These are phyloP conservation scores for Albula goreensis DNA, from an alignment of 2,113 vertebrate genomes.

Conservation along the genomic window DNA sequence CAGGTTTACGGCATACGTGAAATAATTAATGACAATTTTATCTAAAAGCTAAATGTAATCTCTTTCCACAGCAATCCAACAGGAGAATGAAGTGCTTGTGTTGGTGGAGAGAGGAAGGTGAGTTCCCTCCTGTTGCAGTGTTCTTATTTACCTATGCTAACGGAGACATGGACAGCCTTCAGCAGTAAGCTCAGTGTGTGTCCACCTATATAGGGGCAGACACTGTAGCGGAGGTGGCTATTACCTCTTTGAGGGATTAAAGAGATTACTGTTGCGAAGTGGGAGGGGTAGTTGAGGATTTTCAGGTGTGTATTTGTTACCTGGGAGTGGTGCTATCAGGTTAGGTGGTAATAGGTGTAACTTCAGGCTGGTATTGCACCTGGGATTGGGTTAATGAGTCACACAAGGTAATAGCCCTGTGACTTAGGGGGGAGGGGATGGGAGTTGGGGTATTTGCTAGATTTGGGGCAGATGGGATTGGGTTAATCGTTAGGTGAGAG, in stretches of 20 bases:
- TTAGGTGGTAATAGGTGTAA: not conserved
- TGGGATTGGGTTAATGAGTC: not conserved
- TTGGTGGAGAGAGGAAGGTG: conserved; percentile 90
- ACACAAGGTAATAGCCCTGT: not conserved
- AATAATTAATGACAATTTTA: not conserved
- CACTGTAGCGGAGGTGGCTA: no score
- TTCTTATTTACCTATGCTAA: not conserved
- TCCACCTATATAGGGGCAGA: no score
- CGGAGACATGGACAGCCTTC: not conserved
- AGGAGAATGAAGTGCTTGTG: conserved; percentile 86
- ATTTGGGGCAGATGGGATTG: not conserved
- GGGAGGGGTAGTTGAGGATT: not conserved
- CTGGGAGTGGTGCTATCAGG: not conserved
- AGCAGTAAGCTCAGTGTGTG: no score
- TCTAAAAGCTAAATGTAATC: not conserved
- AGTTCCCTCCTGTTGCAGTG: conserved; percentile 19
- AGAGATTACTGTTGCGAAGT: not conserved
- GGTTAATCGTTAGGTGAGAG: not conserved
- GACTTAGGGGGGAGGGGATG: not conserved
- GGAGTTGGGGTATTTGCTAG: not conserved
- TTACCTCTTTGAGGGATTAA: no score
- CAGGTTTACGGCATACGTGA: not conserved
- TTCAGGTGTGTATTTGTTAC: not conserved
- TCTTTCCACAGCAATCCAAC: conserved; percentile 75
- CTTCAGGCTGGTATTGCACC: not conserved